Conservation (phyloP, 1,140 invertebrate genomes). For the Trypoxylus dichotomus region DNA sequence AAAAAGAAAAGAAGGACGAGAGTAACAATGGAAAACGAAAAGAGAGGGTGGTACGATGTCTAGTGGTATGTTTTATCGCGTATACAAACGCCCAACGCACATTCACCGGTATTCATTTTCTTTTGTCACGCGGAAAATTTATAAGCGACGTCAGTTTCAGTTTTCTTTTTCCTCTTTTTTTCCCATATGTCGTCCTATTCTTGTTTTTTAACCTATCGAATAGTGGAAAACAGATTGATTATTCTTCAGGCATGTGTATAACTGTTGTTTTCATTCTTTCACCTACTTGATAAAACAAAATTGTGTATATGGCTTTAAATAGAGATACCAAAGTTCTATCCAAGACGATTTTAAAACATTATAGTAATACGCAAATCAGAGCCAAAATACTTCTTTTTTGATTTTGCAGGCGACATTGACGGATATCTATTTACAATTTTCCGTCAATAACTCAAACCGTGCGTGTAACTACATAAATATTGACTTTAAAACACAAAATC, state of each 20-base stretch:
- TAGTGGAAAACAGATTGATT: not conserved
- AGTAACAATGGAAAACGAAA: not conserved
- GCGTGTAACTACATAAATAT: no score
- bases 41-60: not conserved
- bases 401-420: no score
- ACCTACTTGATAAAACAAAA: no score
- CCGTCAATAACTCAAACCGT: no score
- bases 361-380: no score
- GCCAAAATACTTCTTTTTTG: no score
- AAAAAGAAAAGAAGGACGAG: not conserved
- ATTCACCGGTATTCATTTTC: not conserved
- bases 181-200: not conserved
- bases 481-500: no score
- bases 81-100: not conserved
- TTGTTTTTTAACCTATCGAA: not conserved
- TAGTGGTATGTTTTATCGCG: not conserved
- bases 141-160: not conserved
- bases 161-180: not conserved
- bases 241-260: not conserved
- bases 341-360: no score
- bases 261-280: no score
- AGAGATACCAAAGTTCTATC: no score
- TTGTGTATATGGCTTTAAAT: no score
- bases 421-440: no score
- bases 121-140: constrained; percentile 1